Evolutionary conservation across 2,888 invertebrate species (phyloP).

Genomic region (Andricus quercusramuli): DNA sequence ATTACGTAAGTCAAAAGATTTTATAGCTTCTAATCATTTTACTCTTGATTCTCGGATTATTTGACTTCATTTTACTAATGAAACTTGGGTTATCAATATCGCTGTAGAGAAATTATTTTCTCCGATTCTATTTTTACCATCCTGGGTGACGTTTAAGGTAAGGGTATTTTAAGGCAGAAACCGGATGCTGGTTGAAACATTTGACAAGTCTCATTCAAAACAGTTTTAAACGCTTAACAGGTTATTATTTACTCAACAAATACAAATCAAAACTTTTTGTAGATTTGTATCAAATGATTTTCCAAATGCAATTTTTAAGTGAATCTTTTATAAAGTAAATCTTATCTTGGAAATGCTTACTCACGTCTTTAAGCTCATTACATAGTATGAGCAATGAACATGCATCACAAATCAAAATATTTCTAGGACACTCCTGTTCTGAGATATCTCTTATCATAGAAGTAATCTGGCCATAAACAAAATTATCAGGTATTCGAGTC

Average conservation of each 20-base stretch:
- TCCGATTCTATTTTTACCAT: conserved; percentile 20
- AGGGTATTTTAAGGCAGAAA: conserved; percentile 14
- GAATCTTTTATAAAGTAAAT: too few species aligned
- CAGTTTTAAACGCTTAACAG: background rate
- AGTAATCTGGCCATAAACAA: background rate
- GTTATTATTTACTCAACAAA: background rate
- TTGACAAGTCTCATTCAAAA: conserved; percentile 9
- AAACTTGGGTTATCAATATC: background rate
- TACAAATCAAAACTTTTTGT: background rate
- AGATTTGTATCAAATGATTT: background rate
- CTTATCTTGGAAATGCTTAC: too few species aligned
- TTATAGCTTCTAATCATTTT: background rate
- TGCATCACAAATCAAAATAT: too few species aligned
- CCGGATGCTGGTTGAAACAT: conserved; percentile 29
- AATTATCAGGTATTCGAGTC: background rate
- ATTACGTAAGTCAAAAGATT: too few species aligned
- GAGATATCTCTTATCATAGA: background rate
- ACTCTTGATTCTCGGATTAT: background rate
- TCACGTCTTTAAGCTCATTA: too few species aligned
- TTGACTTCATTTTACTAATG: background rate
- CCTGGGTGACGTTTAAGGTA: conserved; percentile 25
- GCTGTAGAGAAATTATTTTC: conserved; percentile 3
- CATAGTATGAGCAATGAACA: too few species aligned
- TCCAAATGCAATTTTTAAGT: too few species aligned
- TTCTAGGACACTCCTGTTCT: background rate